Percentiles rank a stretch among this genome's conserved stretches.
Conservation (phyloP, 2,888 invertebrate genomes). For the Cecidostiba fungosa region DNA sequence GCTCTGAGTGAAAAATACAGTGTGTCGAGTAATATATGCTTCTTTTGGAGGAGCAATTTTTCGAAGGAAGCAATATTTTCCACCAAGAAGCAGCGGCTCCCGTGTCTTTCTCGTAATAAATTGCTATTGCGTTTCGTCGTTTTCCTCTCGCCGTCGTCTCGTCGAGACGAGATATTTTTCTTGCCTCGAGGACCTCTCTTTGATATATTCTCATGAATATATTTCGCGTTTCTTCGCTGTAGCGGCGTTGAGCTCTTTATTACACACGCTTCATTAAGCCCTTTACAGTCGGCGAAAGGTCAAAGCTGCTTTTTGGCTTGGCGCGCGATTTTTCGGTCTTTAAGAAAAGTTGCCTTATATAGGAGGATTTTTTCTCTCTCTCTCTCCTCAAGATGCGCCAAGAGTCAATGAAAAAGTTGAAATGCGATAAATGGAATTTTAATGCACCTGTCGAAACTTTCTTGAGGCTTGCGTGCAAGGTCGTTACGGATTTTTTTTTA, state of each 20-base stretch:
- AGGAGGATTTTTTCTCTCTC: background rate
- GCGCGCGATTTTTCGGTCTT: background rate
- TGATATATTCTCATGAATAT: constrained; percentile 62
- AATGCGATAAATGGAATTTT: background rate
- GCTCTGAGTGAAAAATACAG: constrained; percentile 29
- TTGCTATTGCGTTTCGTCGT: constrained; percentile 61
- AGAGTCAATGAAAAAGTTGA: background rate
- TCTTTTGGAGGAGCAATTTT: constrained; percentile 30
- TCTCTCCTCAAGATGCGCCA: background rate
- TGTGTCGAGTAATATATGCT: constrained; percentile 38
- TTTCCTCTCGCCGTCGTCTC: constrained; percentile 12
- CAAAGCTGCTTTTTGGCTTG: background rate
- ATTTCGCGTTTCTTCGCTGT: constrained; percentile 60
- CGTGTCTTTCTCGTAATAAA: constrained; percentile 55
- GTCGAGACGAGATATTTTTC: constrained; percentile 52
- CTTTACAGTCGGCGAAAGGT: background rate
- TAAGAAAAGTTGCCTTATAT: background rate
- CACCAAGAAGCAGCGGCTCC: background rate
- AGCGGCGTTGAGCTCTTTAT: constrained; percentile 63
- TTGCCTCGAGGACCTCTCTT: constrained; percentile 33
- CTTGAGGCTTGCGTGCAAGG: background rate
- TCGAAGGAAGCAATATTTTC: constrained; percentile 43
- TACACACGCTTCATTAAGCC: constrained; percentile 60
- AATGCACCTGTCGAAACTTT: constrained; percentile 4
- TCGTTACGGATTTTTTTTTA: background rate